Base-by-base conservation (phyloP, 1,140 invertebrate genomes). In the Zaprionus vittiger region DNA sequence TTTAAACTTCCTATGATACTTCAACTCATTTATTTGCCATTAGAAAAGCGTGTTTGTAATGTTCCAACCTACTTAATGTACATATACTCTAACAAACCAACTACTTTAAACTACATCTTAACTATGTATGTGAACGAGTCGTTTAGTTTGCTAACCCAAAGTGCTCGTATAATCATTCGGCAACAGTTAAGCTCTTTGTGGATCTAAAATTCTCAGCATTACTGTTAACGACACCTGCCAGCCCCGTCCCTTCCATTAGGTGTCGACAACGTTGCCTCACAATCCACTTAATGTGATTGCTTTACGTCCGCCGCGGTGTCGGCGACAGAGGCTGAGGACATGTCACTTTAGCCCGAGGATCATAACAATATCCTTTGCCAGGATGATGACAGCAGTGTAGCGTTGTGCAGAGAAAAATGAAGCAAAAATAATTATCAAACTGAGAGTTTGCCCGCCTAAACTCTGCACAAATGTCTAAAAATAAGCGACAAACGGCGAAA, bases 221-320 rank as follows among this genome's bases (percentile, higher is more conserved):
- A 63, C 66, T 74, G 70, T 69, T 68, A 75, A 75, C 24, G 60
- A 64, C 69, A 57, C n/a, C 22, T 17, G 37, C 31, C 9, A 31
- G 37, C 37, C 5, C 5, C 5, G 4, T n/a, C 38, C 5, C 41
- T 17, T 3, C 6, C 6, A 49, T 55, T 20, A 47, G 67, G 54
- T 59, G 60, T 44, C 41, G 52, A 14, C 31, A 38, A 11, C 55
- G 41, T 12, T 64, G 37, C 49, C 55, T 17, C 62, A 62, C 61
- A 73, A 62, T 64, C 69, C 78, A 81, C 81, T 84, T 83, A 83
- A 78, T 84, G 71, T 74, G 82, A 83, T 83, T 83, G 73, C 73
- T 67, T 77, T 68, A 77, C 60, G 72, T 78, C 77, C 54, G 76
- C 52, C 20, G 66, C 76, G 31, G 11, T 37, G 37, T 57, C 63